Evolutionary conservation across 1,140 invertebrate genomes (phyloP).

Genomic region (Camponotus floridanus): DNA sequence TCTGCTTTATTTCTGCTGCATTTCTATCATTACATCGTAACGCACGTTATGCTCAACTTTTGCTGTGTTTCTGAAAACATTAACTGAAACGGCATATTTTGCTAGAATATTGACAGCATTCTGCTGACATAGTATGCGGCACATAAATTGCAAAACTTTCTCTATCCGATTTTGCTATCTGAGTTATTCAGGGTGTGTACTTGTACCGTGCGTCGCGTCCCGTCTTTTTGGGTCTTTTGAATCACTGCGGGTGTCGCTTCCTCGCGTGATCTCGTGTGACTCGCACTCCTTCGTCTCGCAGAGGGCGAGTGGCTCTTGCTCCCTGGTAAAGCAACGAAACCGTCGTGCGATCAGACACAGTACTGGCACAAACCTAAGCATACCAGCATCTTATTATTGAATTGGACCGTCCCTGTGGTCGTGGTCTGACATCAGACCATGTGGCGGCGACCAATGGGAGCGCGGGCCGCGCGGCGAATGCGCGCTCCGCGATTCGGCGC

Average conservation of each 20-base stretch:
- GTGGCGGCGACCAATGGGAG: conserved; percentile 82
- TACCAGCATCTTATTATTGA: conserved; percentile 84
- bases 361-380: conserved; percentile 81
- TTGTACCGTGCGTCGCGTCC: too few relatives aligned
- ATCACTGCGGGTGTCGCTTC: neutral
- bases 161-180: too few relatives aligned
- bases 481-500: conserved; percentile 66
- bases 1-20: too few relatives aligned
- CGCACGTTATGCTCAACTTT: too few relatives aligned
- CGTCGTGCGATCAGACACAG: conserved; percentile 74
- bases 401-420: conserved; percentile 83
- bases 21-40: too few relatives aligned
- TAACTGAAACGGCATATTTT: too few relatives aligned
- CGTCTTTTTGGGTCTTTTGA: conserved; percentile 4
- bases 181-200: neutral
- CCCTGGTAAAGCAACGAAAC: neutral
- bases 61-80: too few relatives aligned
- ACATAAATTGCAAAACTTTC: too few relatives aligned
- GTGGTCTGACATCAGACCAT: conserved; percentile 86
- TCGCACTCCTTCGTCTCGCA: conserved; percentile 18
- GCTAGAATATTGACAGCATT: too few relatives aligned
- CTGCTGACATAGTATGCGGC: too few relatives aligned
- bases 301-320: conserved; percentile 20
- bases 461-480: conserved; percentile 73
- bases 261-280: neutral